phyloP scores from a whole-genome alignment of 2,113 vertebrate genomes.

The Dolichallabes microphthalmus region DNA sequence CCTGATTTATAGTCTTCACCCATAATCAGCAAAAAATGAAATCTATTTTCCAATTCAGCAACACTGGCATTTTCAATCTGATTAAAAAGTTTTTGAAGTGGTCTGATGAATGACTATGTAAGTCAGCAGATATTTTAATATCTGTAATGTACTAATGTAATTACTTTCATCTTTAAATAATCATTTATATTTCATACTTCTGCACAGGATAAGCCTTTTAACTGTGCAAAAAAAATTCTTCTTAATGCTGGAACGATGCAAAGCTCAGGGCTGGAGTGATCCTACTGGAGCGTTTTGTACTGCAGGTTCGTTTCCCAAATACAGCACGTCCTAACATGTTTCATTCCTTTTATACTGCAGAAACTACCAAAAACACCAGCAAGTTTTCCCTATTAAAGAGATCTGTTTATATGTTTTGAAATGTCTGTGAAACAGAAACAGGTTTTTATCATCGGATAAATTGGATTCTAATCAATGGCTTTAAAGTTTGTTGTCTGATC shows the following conservation, averaged over 20 bases:
- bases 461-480: too few relatives aligned
- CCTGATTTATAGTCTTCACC: not conserved
- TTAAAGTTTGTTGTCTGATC: too few relatives aligned
- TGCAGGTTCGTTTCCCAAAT: not conserved
- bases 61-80: not conserved
- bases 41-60: not conserved
- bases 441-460: not conserved
- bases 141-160: not conserved
- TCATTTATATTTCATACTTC: not conserved
- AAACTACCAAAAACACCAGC: not conserved
- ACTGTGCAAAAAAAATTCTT: not conserved
- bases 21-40: not conserved
- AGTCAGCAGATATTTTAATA: not conserved
- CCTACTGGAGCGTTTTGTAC: not conserved
- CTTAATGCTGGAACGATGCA: not conserved
- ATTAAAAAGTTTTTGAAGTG: not conserved
- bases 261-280: not conserved
- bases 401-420: not conserved
- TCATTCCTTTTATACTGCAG: not conserved
- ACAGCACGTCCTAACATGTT: not conserved
- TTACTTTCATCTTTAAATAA: slow-evolving; percentile 2
- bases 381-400: not conserved
- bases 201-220: not conserved
- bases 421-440: not conserved
- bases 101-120: not conserved